Evolutionary conservation across 2,888 invertebrate genomes (phyloP).

Genomic region (Agrochola lychnidis): DNA sequence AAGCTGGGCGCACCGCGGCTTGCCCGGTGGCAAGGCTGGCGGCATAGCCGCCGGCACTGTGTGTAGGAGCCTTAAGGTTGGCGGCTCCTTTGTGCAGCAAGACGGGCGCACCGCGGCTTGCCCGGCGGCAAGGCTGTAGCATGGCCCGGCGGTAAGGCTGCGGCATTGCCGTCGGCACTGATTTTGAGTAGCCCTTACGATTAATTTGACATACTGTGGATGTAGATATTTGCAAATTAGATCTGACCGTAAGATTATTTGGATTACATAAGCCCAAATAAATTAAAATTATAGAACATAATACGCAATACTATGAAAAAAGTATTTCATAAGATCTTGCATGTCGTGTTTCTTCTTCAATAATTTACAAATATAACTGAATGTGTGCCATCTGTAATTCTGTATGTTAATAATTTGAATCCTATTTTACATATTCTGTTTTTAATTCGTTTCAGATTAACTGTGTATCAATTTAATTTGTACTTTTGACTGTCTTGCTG

Average conservation of each 20-base stretch:
- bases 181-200: too few relatives aligned
- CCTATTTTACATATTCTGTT: background rate
- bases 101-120: too few relatives aligned
- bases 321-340: background rate
- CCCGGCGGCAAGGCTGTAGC: too few relatives aligned
- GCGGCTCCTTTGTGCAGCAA: too few relatives aligned
- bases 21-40: too few relatives aligned
- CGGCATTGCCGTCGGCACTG: too few relatives aligned
- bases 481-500: background rate
- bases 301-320: background rate
- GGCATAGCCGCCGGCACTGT: too few relatives aligned
- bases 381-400: background rate
- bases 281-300: background rate
- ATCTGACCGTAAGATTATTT: background rate
- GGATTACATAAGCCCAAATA: background rate
- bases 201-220: background rate
- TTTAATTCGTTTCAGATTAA: background rate
- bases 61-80: too few relatives aligned
- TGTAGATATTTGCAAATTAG: background rate
- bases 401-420: background rate
- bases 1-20: too few relatives aligned
- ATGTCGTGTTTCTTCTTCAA: background rate
- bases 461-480: background rate
- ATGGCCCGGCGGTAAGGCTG: too few relatives aligned
- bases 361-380: constrained; percentile 6